A percentile compares a stretch with the other conserved stretches of the same genome.
Evolutionary conservation across 2,113 vertebrate species (phyloP).

Genomic region (Trogon surrucura): DNA sequence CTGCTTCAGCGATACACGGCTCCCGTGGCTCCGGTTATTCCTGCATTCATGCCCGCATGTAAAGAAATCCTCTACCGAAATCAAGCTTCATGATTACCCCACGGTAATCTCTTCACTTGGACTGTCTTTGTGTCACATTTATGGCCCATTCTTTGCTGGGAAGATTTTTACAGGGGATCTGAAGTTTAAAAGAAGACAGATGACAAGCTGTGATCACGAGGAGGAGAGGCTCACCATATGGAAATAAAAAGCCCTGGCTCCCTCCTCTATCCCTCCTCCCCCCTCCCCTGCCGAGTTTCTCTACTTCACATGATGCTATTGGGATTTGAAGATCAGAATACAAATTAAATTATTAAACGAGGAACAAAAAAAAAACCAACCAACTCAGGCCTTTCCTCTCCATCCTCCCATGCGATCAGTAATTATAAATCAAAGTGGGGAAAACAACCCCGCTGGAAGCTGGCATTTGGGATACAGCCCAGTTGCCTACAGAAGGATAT

Average conservation of each 20-base stretch:
- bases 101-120: slow-evolving; percentile 10
- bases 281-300: slow-evolving; percentile 62
- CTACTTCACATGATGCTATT: slow-evolving; percentile 56
- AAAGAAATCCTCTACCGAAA: neutral
- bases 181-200: slow-evolving; percentile 73
- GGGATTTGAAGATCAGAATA: slow-evolving; percentile 70
- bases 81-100: neutral
- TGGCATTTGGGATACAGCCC: slow-evolving; percentile 9
- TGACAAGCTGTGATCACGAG: slow-evolving; percentile 63
- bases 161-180: slow-evolving; percentile 67
- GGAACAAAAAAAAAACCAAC: neutral
- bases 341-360: slow-evolving; percentile 67
- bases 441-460: slow-evolving; percentile 13
- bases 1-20: neutral
- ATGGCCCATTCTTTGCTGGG: slow-evolving; percentile 57
- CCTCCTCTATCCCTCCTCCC: slow-evolving; percentile 50
- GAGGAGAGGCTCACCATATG: slow-evolving; percentile 67
- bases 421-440: slow-evolving; percentile 59
- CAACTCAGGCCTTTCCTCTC: neutral
- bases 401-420: slow-evolving; percentile 17
- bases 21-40: neutral
- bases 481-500: neutral
- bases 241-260: slow-evolving; percentile 66
- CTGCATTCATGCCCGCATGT: accelerated
- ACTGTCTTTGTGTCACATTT: slow-evolving; percentile 58